These are phyloP conservation scores for Acrocephalus kingi DNA, from an alignment of 2,113 vertebrate genomes.

Conservation along the genomic window DNA sequence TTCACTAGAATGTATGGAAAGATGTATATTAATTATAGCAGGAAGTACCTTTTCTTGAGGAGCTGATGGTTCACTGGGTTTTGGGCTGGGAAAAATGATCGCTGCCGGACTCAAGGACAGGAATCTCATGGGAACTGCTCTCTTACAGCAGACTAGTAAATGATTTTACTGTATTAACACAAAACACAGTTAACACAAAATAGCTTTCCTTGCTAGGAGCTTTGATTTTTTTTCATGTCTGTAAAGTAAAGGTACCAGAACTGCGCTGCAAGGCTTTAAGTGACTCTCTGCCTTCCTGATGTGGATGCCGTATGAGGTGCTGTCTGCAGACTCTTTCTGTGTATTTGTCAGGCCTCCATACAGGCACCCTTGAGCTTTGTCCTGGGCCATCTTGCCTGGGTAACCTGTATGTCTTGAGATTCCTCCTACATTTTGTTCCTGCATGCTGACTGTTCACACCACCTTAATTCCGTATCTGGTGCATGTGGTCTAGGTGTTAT, in stretches of 20 bases:
- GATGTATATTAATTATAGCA: background rate
- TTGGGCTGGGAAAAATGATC: background rate
- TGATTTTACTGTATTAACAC: background rate
- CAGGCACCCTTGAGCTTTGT: background rate
- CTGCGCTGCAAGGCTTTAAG: background rate
- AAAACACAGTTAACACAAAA: background rate
- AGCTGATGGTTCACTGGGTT: background rate
- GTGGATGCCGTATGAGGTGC: fast-evolving
- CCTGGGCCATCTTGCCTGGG: background rate
- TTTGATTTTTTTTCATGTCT: background rate
- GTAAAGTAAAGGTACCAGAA: background rate
- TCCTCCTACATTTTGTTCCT: background rate
- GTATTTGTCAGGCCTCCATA: background rate
- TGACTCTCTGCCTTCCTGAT: background rate
- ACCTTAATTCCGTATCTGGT: background rate
- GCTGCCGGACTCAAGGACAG: background rate
- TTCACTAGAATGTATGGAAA: background rate
- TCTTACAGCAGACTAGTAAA: background rate
- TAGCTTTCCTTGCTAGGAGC: background rate
- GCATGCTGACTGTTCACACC: background rate
- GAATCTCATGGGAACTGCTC: background rate
- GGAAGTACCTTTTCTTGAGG: background rate
- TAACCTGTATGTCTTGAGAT: background rate
- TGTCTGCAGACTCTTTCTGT: background rate
- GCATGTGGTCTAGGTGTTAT: background rate